A percentile compares a stretch with the other conserved stretches of the same genome.
phyloP scores from a whole-genome alignment of 1,140 invertebrate genomes.

The Hyles euphorbiae region DNA sequence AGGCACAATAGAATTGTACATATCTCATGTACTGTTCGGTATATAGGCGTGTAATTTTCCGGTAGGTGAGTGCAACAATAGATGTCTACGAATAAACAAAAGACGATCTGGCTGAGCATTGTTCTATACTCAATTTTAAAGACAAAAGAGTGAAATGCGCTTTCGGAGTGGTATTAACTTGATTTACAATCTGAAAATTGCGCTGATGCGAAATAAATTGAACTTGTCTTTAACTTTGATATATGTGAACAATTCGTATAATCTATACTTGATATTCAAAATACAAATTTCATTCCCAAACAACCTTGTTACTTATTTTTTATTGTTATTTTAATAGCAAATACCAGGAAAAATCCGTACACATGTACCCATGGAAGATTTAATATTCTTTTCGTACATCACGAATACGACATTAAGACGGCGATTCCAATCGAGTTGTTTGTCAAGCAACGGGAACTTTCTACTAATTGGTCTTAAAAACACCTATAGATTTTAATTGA shows the following conservation, averaged over 20 bases:
- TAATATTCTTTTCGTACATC: conserved; percentile 6
- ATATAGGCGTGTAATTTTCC: conserved; percentile 65
- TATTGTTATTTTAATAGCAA: too few relatives aligned
- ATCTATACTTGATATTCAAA: too few relatives aligned
- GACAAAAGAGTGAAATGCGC: conserved; percentile 25
- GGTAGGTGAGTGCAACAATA: conserved; percentile 53
- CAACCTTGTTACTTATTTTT: too few relatives aligned
- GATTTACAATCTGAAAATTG: too few relatives aligned
- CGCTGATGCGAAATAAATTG: too few relatives aligned
- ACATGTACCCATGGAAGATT: background rate
- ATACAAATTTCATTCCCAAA: too few relatives aligned
- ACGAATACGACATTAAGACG: conserved; percentile 13
- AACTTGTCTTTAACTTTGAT: too few relatives aligned
- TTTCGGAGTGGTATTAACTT: background rate
- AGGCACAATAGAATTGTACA: conserved; percentile 34
- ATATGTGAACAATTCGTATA: too few relatives aligned
- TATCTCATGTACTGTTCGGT: conserved; percentile 19
- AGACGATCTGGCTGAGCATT: conserved; percentile 49
- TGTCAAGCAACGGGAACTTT: conserved; percentile 26
- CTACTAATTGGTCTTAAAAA: conserved; percentile 20
- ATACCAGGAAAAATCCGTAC: too few relatives aligned
- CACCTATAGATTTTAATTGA: conserved; percentile 17
- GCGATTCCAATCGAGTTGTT: conserved; percentile 18
- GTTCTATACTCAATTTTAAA: conserved; percentile 42
- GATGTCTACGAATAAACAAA: conserved; percentile 48